Base-by-base conservation (phyloP, 2,113 vertebrate species). In the Spermophilus dauricus region DNA sequence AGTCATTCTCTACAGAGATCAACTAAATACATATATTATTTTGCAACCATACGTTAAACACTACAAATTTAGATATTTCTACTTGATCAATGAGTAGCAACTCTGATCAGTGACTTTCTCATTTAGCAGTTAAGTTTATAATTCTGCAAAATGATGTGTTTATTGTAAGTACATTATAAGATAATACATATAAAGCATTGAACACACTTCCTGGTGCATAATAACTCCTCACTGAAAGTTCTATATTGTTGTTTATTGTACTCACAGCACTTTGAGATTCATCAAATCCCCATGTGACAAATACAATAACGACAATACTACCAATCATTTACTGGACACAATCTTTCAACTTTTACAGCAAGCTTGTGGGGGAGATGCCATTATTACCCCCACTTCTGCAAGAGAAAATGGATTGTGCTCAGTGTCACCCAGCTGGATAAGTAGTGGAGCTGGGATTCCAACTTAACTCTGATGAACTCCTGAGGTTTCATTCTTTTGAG, bases 401-500 rank as follows among this genome's bases (percentile, higher is more conserved):
- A 91, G 34, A 70, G 12, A 32, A 86, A 28, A 30, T 3, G 18
- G 42, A 24, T 51, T 8, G 1, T 24, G 8, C 24, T 78, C 12
- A 7, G 14, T 72, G 53, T 89, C 78, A 77, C 8, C 17, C 0
- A 2, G 45, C 28, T 85, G 77, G 69, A 37, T 84, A 61, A 86
- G 14, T 0, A 9, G 30, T 37, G 9, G 34, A 94, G 26, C 63
- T 72, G 28, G 78, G 67, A 93, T 84, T 82, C 72, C 78, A 85
- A 80, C 56, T 87, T n/a, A 76, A 67, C 51, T 94, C 93, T 78
- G 48, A 96, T 51, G 84, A 96, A 76, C 76, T 86, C 37, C n/a
- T 0, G 3, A 75, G 80, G 39, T 22, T 95, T 96, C 70, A 30
- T 96, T 77, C n/a, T 93, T 95, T 95, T 42, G 3, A 81, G 14